Evolutionary conservation across 1,140 invertebrate species (phyloP).

Genomic region (Psilanteris sp.): DNA sequence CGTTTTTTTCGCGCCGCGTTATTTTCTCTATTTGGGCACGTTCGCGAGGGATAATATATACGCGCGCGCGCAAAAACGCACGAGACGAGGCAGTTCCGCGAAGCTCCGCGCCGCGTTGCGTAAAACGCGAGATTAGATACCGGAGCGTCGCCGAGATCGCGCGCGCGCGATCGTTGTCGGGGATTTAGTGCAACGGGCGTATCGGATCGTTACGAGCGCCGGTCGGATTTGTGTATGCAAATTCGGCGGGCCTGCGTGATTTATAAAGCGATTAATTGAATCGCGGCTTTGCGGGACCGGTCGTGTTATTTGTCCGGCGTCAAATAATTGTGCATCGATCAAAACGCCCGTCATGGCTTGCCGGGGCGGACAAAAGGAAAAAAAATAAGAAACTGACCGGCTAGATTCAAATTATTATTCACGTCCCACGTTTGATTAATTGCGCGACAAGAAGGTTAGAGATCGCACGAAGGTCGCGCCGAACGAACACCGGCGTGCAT

Average conservation of each 20-base stretch:
- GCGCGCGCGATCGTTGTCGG: slow-evolving; percentile 15
- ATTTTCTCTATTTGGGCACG: slow-evolving; percentile 47
- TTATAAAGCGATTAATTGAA: slow-evolving; percentile 11
- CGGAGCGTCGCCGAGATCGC: slow-evolving; percentile 35
- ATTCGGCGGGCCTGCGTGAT: slow-evolving; percentile 8
- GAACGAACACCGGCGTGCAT: slow-evolving; percentile 6
- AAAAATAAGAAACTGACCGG: no score
- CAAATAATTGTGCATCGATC: slow-evolving; percentile 24
- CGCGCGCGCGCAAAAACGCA: background rate
- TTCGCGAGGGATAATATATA: slow-evolving; percentile 7
- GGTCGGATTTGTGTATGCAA: slow-evolving; percentile 43
- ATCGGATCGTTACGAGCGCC: slow-evolving; percentile 44
- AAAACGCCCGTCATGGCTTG: no score
- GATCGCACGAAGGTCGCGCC: slow-evolving; percentile 36
- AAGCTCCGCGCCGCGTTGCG: slow-evolving; percentile 47
- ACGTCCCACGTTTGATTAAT: slow-evolving; percentile 33
- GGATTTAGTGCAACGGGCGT: slow-evolving; percentile 33
- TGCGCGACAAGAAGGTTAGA: slow-evolving; percentile 13
- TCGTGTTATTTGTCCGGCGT: no score
- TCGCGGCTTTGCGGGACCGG: slow-evolving; percentile 9
- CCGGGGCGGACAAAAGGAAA: background rate
- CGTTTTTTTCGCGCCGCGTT: slow-evolving; percentile 16
- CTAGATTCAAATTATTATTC: slow-evolving; percentile 10
- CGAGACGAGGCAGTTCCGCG: slow-evolving; percentile 31
- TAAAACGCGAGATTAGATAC: slow-evolving; percentile 52